Conservation (phyloP, 2,797 vertebrate species). For the Hylomyscus alleni region DNA sequence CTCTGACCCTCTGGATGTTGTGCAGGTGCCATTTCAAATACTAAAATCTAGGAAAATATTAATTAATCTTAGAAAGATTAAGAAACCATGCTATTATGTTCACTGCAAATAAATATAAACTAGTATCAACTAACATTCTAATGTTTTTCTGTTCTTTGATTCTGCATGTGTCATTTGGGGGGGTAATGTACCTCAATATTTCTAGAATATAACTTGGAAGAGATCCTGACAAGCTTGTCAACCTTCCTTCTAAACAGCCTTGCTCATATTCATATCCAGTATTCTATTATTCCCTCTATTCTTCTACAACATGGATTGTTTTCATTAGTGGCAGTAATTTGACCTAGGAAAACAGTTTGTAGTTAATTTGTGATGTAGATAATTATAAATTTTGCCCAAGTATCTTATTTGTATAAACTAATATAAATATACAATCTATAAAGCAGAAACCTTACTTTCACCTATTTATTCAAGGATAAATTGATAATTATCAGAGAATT, state of each 20-base stretch:
- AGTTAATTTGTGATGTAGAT: background rate
- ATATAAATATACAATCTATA: background rate
- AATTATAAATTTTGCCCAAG: background rate
- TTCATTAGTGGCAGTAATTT: background rate
- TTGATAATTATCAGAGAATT: background rate
- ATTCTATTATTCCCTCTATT: background rate
- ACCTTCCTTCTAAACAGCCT: background rate
- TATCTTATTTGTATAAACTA: background rate
- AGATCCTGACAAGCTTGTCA: background rate
- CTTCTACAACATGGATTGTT: background rate
- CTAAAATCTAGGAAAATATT: background rate
- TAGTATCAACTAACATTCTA: background rate
- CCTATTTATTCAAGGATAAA: background rate
- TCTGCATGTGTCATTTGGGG: background rate
- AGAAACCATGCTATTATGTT: too few relatives aligned
- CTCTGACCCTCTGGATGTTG: background rate
- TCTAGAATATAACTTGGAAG: background rate
- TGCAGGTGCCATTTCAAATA: background rate
- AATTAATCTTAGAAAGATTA: background rate
- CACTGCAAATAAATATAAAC: background rate
- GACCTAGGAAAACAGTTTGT: background rate
- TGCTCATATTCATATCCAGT: background rate
- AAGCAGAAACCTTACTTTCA: background rate
- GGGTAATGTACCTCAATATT: background rate
- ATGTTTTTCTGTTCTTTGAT: background rate